These are phyloP conservation scores for Drepana falcataria DNA, from an alignment of 2,888 invertebrate genomes.

Conservation along the genomic window DNA sequence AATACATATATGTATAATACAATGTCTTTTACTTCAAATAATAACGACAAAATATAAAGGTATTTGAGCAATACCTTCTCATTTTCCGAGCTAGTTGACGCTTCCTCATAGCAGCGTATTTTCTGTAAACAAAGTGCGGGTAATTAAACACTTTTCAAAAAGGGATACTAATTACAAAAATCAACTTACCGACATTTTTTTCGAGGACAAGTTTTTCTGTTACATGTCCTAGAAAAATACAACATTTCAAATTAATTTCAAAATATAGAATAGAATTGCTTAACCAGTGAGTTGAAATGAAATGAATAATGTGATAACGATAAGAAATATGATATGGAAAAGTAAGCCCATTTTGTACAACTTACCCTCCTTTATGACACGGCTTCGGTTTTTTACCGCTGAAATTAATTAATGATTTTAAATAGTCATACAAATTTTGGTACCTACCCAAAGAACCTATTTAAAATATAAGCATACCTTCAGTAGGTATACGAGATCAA, in stretches of 20 bases:
- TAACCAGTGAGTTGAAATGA: slow-evolving; percentile 10
- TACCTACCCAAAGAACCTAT: too few species aligned
- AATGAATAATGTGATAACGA: slow-evolving; percentile 7
- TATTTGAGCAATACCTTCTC: slow-evolving; percentile 13
- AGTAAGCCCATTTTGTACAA: slow-evolving; percentile 1
- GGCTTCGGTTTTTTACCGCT: background rate
- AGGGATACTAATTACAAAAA: slow-evolving; percentile 1
- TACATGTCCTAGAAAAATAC: slow-evolving; percentile 43
- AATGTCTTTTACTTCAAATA: too few species aligned
- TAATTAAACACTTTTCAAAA: background rate
- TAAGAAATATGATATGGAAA: background rate
- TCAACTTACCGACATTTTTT: slow-evolving; percentile 51
- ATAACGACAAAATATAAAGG: too few species aligned
- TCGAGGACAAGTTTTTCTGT: slow-evolving; percentile 38
- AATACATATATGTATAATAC: too few species aligned
- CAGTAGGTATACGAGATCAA: too few species aligned
- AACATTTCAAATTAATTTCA: background rate
- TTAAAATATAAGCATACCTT: too few species aligned
- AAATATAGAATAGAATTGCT: background rate
- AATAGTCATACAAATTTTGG: too few species aligned
- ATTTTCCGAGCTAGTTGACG: slow-evolving; percentile 13
- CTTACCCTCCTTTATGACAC: slow-evolving; percentile 3
- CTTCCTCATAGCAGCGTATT: slow-evolving; percentile 27
- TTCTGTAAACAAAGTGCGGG: slow-evolving; percentile 21
- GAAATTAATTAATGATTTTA: background rate